Percentiles rank a stretch among this genome's conserved stretches.
phyloP scores from a whole-genome alignment of 2,113 vertebrate species.

The Regulus satrapa region DNA sequence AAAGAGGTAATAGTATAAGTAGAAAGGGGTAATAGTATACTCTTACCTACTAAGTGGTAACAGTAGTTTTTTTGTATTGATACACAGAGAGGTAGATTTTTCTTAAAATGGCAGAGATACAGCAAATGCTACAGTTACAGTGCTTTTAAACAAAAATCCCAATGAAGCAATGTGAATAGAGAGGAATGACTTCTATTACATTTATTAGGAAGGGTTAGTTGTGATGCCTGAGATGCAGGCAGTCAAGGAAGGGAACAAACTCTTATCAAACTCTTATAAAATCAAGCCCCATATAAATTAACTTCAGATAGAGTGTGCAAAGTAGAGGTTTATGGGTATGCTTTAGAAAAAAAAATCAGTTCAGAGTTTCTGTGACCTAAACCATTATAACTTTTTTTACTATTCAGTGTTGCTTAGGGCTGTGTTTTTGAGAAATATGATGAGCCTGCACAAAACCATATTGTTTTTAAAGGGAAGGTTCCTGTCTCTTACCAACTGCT shows the following conservation, averaged over 20 bases:
- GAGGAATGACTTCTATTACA: neutral
- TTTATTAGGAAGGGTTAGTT: neutral
- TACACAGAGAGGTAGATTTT: neutral
- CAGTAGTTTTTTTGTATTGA: neutral
- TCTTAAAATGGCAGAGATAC: neutral
- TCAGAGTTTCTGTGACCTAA: neutral
- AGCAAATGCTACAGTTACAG: fast-evolving
- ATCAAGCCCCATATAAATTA: neutral
- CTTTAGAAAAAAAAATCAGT: neutral
- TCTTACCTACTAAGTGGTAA: too few species aligned
- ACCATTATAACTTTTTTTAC: neutral
- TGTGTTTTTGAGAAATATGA: neutral
- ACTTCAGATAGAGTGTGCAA: neutral
- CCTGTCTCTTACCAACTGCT: neutral
- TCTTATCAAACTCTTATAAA: neutral
- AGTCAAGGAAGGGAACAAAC: neutral
- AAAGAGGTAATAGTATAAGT: neutral
- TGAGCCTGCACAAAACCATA: neutral
- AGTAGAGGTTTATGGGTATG: neutral
- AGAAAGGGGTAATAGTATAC: too few species aligned
- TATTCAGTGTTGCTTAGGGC: neutral
- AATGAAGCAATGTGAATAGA: neutral
- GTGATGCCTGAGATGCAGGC: neutral
- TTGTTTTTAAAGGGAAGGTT: neutral
- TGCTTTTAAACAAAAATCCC: neutral